These are phyloP conservation scores for Oxyteleia sp. DNA, from an alignment of 2,888 invertebrate species.

Conservation along the genomic window DNA sequence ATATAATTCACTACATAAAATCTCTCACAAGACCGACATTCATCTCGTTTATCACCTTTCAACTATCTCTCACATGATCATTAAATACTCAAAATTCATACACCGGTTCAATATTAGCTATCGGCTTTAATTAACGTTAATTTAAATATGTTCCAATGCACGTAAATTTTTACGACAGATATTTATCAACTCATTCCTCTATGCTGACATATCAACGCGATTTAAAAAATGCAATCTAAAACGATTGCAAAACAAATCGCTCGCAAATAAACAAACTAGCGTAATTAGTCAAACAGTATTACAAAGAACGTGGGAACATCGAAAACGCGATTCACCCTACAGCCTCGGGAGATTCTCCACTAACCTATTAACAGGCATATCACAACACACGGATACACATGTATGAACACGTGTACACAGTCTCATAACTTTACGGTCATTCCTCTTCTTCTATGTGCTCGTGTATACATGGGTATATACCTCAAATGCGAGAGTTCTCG, in stretches of 20 bases:
- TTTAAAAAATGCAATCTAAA: conserved; percentile 34
- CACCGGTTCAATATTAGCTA: too few relatives aligned
- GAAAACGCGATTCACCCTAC: conserved; percentile 85
- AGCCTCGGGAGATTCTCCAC: conserved; percentile 84
- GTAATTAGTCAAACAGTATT: conserved; percentile 63
- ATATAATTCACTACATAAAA: too few relatives aligned
- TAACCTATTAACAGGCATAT: conserved; percentile 87
- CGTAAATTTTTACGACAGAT: background rate
- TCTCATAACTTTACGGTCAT: conserved; percentile 65
- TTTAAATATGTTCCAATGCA: background rate
- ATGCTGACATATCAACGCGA: background rate
- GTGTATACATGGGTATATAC: conserved; percentile 12
- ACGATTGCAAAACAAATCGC: conserved; percentile 40
- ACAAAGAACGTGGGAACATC: conserved; percentile 76
- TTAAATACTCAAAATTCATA: too few relatives aligned
- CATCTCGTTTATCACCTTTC: too few relatives aligned
- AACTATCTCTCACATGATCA: too few relatives aligned
- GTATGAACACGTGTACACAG: conserved; percentile 68
- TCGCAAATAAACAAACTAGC: conserved; percentile 49
- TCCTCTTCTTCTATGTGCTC: conserved; percentile 46
- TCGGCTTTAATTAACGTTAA: background rate
- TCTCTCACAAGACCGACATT: too few relatives aligned
- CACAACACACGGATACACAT: conserved; percentile 84
- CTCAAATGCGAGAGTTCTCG: conserved; percentile 50
- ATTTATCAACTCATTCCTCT: background rate